Base-by-base conservation (phyloP, 2,113 vertebrate genomes). In the Oplegnathus fasciatus region DNA sequence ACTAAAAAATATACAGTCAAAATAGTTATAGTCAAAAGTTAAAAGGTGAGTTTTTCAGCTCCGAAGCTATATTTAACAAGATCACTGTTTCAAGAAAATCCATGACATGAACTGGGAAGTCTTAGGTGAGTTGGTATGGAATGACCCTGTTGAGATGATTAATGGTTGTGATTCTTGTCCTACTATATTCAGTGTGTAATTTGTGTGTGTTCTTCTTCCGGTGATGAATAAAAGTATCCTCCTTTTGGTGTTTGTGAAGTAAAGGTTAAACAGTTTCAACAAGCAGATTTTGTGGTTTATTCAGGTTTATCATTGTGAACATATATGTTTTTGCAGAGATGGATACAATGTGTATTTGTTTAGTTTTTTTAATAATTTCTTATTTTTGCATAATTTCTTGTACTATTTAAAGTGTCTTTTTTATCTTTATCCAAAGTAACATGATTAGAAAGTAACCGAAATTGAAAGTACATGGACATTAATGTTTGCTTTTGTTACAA, bases 401-500 rank as follows among this genome's bases (percentile, higher is more conserved):
- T 52, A 28, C 24, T 75, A 57, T 91, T 92, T 82, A 52, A 74
- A 68, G 14, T 30, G 1, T 60, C 22, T 71, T 15, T 61, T 77
- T 50, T 37, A 67, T 10, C 20, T 24, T 71, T n/a, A 50, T 54
- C 22, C 1, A 42, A 44, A 22, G 4, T 22, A 54, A 1, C 1
- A 46, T 40, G 40, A 15, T 79, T 34, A 70, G 15, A 57, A 37
- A 60, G 26, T 44, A 50, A 44, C 0, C 17, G 10, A 55, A 68
- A 30, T 60, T 5, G 3, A 30, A 65, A 32, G 3, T 37, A 75
- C 22, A 18, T 68, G 28, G 8, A 58, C 54, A 65, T 37, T 46
- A 7, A 24, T 61, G 4, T 77, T 79, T 86, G 13, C 9, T 54
- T 78, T 76, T 73, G 5, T 62, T 22, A 76, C 14, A 50, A 40